These are phyloP conservation scores for Tanypteryx hageni DNA, from an alignment of 2,888 invertebrate genomes.

Conservation along the genomic window DNA sequence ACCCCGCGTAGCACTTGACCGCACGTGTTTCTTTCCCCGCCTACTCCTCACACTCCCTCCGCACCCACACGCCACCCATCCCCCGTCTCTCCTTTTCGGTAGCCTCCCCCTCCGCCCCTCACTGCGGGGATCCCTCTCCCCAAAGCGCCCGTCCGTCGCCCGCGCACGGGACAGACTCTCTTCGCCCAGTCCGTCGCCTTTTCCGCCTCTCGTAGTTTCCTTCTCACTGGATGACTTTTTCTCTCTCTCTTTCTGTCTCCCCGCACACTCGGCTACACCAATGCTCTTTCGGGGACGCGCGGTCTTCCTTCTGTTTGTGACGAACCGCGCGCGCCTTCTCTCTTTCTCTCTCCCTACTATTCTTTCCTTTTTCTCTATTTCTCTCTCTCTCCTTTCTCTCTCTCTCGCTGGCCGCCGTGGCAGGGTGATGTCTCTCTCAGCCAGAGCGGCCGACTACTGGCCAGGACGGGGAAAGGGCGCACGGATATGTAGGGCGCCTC, in stretches of 20 bases:
- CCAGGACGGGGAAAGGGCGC: constrained; percentile 64
- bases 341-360: neutral
- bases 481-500: constrained; percentile 64
- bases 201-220: constrained; percentile 18
- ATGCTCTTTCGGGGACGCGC: neutral
- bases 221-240: neutral
- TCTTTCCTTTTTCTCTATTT: neutral
- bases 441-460: constrained; percentile 64
- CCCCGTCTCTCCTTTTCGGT: neutral
- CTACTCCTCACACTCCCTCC: neutral
- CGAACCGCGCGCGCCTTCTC: constrained; percentile 42
- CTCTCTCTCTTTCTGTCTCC: too few species aligned
- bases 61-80: neutral
- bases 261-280: neutral
- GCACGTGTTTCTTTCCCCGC: constrained; percentile 54
- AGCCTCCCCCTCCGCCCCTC: constrained; percentile 20
- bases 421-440: constrained; percentile 60
- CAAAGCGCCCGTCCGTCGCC: neutral
- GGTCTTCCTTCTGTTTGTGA: constrained; percentile 50
- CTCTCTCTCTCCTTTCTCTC: neutral
- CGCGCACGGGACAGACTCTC: neutral
- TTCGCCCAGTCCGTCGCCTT: constrained; percentile 4
- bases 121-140: constrained; percentile 40
- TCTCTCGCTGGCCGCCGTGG: constrained; percentile 51
- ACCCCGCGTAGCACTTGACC: constrained; percentile 36